Base-by-base conservation (phyloP, 1,140 invertebrate species). In the Cydia strobilella region DNA sequence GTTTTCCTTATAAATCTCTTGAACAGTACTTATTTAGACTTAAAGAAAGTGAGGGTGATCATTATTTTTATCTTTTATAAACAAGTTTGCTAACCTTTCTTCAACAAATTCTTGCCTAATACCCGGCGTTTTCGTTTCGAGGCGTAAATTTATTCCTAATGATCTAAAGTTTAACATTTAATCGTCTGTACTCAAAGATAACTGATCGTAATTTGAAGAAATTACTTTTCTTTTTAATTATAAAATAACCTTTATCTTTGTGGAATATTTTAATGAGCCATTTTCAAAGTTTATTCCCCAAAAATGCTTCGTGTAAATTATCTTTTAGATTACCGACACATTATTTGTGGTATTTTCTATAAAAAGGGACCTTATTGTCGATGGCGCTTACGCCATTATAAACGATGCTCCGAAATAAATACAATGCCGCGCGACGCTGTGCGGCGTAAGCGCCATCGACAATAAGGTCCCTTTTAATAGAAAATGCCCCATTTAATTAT, bases 81-180 rank as follows among this genome's bases (percentile, higher is more conserved):
- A 66, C n/a, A 39, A 69, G 65, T 39, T 69, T n/a, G 6, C 15
- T 42, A 35, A 39, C 65, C 54, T 69, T 69, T 69, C 65, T 69
- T 69, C 23, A 75, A 59, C 69, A 72, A 75, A 76, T 76, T 71
- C 66, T 63, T 76, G 59, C 65, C 39, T 62, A 45, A 63, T 66
- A 27, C 31, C 31, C 65, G 23, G 66, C 31, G 15, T 76, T 73
- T 66, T 73, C 66, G 66, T 73, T 66, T 73, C 66, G 66, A 75
- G 73, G 66, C 75, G 75, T 15, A 54, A 75, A 75, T 74, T 77
- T 77, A 66, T 74, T 74, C 62, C 72, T 77, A 77, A 77, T 77
- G 76, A 75, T 71, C 39, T 54, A 77, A 81, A 81, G 66, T 81
- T 81, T 77, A 79, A 65, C 76, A 71, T 79, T 79, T 77, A 75